Percentiles rank a stretch among this genome's conserved stretches.
phyloP scores from a whole-genome alignment of 1,140 invertebrate species.

The Aphaenogaster rudis region DNA sequence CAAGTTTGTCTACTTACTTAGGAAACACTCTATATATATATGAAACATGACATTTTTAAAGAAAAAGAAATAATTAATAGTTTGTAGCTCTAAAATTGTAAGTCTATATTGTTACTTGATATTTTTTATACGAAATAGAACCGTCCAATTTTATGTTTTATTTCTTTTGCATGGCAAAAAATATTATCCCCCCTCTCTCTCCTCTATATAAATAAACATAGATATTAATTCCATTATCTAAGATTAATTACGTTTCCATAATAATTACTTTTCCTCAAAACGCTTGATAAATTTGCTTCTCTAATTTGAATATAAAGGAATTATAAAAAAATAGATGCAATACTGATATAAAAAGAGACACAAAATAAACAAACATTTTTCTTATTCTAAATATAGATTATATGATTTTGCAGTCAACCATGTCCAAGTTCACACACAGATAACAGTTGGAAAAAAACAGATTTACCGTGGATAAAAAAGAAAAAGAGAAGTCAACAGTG shows the following conservation, averaged over 20 bases:
- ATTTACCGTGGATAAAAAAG: slow-evolving; percentile 25
- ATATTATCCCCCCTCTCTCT: too few species aligned
- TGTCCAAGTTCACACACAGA: neutral
- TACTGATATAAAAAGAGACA: neutral
- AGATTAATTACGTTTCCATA: too few species aligned
- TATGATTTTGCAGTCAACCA: neutral
- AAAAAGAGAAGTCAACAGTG: slow-evolving; percentile 15
- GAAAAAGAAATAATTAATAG: neutral
- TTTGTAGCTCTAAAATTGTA: neutral
- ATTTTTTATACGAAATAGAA: too few species aligned
- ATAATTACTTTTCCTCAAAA: neutral
- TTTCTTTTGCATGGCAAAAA: neutral
- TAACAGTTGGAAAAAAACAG: slow-evolving; percentile 23
- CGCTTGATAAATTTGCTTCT: neutral
- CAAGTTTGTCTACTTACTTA: too few species aligned
- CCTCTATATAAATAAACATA: too few species aligned
- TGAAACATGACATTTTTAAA: neutral
- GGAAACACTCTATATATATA: too few species aligned
- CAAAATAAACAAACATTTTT: neutral
- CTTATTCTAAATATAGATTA: neutral
- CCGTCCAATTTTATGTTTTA: neutral
- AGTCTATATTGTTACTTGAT: neutral
- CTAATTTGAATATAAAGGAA: neutral
- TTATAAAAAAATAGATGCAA: slow-evolving; percentile 2
- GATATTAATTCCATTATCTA: too few species aligned